Evolutionary conservation across 2,113 vertebrate species (phyloP).

Genomic region (Daphoenositta chrysoptera): DNA sequence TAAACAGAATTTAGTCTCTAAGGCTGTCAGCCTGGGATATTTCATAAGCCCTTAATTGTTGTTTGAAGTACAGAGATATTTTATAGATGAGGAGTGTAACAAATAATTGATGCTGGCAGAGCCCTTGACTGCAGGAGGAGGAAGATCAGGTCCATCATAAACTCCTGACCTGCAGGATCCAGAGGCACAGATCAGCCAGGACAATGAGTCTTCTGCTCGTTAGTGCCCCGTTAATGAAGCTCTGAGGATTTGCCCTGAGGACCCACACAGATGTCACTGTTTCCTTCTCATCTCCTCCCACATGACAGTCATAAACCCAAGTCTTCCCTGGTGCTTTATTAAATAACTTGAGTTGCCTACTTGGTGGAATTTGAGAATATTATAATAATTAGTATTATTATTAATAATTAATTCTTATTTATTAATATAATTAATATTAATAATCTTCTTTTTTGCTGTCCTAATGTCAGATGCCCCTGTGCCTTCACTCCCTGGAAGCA

Average conservation of each 20-base stretch:
- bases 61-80: not conserved
- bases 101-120: not conserved
- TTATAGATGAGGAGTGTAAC: not conserved
- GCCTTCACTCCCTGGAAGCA: not conserved
- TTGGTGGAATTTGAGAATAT: not conserved
- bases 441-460: not conserved
- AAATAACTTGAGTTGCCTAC: not conserved
- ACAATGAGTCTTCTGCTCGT: not conserved
- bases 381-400: too few relatives aligned
- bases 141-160: not conserved
- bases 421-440: too few relatives aligned
- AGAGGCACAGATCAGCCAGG: not conserved
- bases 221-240: not conserved
- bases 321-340: not conserved
- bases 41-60: not conserved
- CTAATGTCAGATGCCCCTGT: not conserved
- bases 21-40: not conserved
- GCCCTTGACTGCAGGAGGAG: not conserved
- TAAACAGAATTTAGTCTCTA: not conserved
- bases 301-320: not conserved
- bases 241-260: not conserved
- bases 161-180: not conserved
- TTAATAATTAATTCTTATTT: too few relatives aligned
- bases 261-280: not conserved
- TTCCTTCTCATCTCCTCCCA: not conserved